Percentiles rank a stretch among this genome's conserved stretches.
These are phyloP conservation scores for Abrostola tripartita DNA, from an alignment of 2,888 invertebrate genomes.

Conservation along the genomic window DNA sequence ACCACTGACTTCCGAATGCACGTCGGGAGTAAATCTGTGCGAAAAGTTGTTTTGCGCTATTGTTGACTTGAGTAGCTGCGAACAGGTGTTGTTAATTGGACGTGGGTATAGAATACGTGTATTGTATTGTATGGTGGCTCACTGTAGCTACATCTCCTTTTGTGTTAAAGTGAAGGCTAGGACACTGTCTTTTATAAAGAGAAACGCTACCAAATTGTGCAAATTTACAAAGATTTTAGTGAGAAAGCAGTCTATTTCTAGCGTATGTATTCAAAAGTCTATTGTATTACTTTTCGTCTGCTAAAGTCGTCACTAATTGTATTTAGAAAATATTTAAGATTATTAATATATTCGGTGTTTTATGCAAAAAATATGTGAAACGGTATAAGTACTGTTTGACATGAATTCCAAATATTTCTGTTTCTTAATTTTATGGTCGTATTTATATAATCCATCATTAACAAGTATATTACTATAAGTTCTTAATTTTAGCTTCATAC, in stretches of 20 bases:
- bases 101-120: conserved; percentile 47
- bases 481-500: no score
- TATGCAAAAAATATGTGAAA: neutral
- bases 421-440: neutral
- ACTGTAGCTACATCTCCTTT: conserved; percentile 48
- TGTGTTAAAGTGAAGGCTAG: conserved; percentile 47
- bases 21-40: conserved; percentile 51
- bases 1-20: conserved; percentile 69
- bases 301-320: conserved; percentile 1
- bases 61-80: conserved; percentile 41
- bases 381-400: neutral
- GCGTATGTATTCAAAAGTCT: neutral
- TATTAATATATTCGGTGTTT: neutral
- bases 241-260: neutral
- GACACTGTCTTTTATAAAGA: conserved; percentile 32
- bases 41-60: conserved; percentile 56
- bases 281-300: neutral
- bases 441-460: conserved; percentile 20
- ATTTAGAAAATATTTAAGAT: conserved; percentile 3
- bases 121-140: conserved; percentile 36
- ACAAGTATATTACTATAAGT: neutral
- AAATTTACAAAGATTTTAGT: conserved; percentile 10
- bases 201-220: conserved; percentile 23
- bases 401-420: conserved; percentile 9
- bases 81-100: conserved; percentile 53